Evolutionary conservation across 1,140 invertebrate genomes (phyloP).

Genomic region (Papilio dardanus): DNA sequence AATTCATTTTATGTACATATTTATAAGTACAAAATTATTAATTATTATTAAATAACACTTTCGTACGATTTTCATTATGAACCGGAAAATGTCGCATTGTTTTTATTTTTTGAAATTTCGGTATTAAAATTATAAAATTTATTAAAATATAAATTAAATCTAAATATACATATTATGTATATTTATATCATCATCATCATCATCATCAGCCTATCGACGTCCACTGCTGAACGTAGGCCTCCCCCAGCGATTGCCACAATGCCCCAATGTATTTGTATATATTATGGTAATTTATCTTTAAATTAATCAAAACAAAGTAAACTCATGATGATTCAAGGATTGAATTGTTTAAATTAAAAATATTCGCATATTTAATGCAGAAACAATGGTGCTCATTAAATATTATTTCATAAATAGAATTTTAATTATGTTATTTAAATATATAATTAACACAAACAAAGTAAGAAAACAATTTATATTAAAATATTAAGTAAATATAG

Average conservation of each 20-base stretch:
- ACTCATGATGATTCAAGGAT: background rate
- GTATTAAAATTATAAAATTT: too few species aligned
- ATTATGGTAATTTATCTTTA: too few species aligned
- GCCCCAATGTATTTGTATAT: too few species aligned
- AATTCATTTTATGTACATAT: background rate
- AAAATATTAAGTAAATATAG: background rate
- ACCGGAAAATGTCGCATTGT: background rate
- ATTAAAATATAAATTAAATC: too few species aligned
- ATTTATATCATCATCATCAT: too few species aligned
- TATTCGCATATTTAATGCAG: background rate
- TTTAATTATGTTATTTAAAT: background rate
- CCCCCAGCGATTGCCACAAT: too few species aligned
- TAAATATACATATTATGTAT: too few species aligned
- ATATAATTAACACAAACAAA: background rate
- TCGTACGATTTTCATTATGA: too few species aligned
- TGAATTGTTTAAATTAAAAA: background rate
- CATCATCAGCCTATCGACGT: too few species aligned
- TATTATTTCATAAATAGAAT: background rate
- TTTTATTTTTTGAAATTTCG: background rate
- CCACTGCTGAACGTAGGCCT: too few species aligned
- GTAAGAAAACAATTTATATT: background rate
- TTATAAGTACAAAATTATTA: background rate
- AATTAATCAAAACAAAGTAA: too few species aligned
- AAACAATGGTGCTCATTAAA: background rate
- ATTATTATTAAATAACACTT: too few species aligned